Evolutionary conservation across 2,797 vertebrate species (phyloP).

Genomic region (Gymnothorax javanicus): DNA sequence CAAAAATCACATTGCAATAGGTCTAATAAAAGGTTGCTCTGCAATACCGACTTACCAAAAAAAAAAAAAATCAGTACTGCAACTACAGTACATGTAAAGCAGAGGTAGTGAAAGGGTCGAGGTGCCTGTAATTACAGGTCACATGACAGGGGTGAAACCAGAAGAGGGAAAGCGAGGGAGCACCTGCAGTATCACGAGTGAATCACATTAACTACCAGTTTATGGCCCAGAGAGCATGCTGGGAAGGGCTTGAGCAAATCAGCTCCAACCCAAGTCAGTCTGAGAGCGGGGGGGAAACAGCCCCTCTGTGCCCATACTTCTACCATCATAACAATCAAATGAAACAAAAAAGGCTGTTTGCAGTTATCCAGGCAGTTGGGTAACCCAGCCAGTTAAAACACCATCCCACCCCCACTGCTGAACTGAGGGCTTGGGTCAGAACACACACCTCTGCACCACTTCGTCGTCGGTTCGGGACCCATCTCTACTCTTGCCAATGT

Average conservation of each 20-base stretch:
- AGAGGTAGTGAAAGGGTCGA: not conserved
- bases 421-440: not conserved
- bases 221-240: not conserved
- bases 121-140: not conserved
- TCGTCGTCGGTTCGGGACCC: conserved; percentile 95
- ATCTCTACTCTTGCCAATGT: conserved; percentile 94
- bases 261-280: not conserved
- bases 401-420: too few species aligned
- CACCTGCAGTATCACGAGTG: not conserved
- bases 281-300: not conserved
- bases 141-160: not conserved
- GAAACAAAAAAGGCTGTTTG: too few species aligned
- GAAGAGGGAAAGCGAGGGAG: not conserved
- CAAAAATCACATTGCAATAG: too few species aligned
- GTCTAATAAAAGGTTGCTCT: too few species aligned
- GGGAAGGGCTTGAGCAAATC: not conserved
- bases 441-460: conserved; percentile 86
- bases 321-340: not conserved
- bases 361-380: too few species aligned
- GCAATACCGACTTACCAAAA: not conserved
- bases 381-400: too few species aligned
- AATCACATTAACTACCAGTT: not conserved
- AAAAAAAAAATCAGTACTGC: not conserved
- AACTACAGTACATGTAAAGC: not conserved
- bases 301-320: not conserved